phyloP scores from a whole-genome alignment of 2,797 vertebrate genomes.

The Garrulus glandarius region DNA sequence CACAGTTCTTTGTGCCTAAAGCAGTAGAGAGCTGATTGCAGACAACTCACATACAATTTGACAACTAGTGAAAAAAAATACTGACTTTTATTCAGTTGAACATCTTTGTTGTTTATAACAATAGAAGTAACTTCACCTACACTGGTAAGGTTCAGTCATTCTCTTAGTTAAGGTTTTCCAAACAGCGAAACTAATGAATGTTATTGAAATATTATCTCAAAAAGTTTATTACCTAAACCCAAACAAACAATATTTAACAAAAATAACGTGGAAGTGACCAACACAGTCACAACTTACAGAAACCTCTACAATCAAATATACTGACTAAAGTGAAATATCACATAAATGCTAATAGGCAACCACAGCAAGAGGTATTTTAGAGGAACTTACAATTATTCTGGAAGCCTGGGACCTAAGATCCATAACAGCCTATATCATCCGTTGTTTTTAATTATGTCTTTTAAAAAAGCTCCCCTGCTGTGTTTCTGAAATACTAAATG shows the following conservation, averaged over 20 bases:
- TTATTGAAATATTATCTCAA: neutral
- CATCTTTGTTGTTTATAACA: conserved; percentile 39
- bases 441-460: conserved; percentile 77
- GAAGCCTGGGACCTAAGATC: conserved; percentile 69
- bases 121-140: neutral
- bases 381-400: conserved; percentile 65
- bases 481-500: conserved; percentile 75
- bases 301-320: neutral
- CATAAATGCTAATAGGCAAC: conserved; percentile 16
- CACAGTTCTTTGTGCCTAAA: neutral
- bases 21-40: conserved; percentile 8
- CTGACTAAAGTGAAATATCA: conserved; percentile 14
- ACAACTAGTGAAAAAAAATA: neutral
- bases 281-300: neutral
- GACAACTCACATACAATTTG: conserved; percentile 21
- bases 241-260: neutral
- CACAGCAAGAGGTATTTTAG: conserved; percentile 45
- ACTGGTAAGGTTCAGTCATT: neutral
- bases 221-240: neutral
- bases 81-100: neutral
- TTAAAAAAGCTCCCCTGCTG: conserved; percentile 74
- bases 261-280: neutral
- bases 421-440: conserved; percentile 67
- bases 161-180: neutral
- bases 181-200: neutral